Evolutionary conservation across 2,797 vertebrate genomes (phyloP).

Genomic region (Lerista edwardsae): DNA sequence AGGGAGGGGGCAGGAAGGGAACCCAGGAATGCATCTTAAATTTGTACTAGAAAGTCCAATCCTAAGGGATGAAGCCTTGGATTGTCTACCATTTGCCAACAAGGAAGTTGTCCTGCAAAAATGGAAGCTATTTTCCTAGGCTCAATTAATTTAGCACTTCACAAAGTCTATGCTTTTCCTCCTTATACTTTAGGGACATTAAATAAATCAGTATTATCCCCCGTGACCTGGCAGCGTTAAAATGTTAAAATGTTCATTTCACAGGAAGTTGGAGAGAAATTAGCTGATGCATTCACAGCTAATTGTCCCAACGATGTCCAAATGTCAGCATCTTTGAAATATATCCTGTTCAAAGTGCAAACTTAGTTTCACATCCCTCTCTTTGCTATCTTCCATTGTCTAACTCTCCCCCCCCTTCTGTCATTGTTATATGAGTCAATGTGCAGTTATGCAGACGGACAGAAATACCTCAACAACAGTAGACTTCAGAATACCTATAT

Average conservation of each 20-base stretch:
- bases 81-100: conserved; percentile 17
- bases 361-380: conserved; percentile 39
- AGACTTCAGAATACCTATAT: background rate
- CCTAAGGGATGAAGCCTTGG: conserved; percentile 20
- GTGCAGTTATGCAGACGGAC: background rate
- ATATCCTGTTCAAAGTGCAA: conserved; percentile 46
- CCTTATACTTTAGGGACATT: background rate
- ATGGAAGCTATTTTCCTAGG: conserved; percentile 38
- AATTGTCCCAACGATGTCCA: conserved; percentile 50
- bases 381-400: conserved; percentile 11
- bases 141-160: background rate
- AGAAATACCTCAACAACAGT: background rate
- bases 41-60: conserved; percentile 10
- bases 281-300: conserved; percentile 49
- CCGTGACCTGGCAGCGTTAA: conserved; percentile 50
- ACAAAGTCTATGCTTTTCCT: conserved; percentile 16
- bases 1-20: background rate
- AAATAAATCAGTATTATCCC: conserved; percentile 33
- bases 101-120: conserved; percentile 6
- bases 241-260: conserved; percentile 45
- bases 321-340: conserved; percentile 36
- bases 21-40: background rate
- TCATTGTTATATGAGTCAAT: conserved; percentile 16
- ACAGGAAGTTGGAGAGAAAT: conserved; percentile 50
- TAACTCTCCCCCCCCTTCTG: background rate